Percentiles rank a stretch among this genome's conserved stretches.
These are phyloP conservation scores for Chondrosia reniformis DNA, from an alignment of 37 sponge, comb jelly and placozoan genomes.

Conservation along the genomic window DNA sequence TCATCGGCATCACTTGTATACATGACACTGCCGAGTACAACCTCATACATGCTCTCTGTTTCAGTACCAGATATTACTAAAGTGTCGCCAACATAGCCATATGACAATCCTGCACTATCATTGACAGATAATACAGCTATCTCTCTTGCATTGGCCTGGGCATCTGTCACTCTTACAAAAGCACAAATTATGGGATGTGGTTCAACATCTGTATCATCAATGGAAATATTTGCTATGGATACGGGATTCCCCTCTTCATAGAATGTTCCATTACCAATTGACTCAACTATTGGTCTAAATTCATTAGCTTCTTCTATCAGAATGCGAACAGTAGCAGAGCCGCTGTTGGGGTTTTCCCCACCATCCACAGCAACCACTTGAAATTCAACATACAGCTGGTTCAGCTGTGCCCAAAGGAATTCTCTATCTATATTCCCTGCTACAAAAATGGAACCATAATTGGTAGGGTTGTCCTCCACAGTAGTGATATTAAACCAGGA, in stretches of 20 bases:
- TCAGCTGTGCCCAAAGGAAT: neutral
- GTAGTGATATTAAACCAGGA: conserved; percentile 6
- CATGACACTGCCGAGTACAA: conserved; percentile 20
- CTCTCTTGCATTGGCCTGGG: conserved; percentile 22
- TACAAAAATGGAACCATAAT: conserved; percentile 13
- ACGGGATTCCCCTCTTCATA: conserved; percentile 43
- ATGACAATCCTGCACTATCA: conserved; percentile 30
- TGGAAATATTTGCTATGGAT: conserved; percentile 22
- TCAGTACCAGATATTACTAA: conserved; percentile 47
- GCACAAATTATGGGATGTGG: conserved; percentile 43
- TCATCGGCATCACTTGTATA: conserved; percentile 53
- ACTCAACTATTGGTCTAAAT: conserved; percentile 38
- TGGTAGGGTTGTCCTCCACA: neutral
- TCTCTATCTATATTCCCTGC: conserved; percentile 3
- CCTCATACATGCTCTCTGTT: conserved; percentile 15
- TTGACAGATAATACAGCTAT: neutral
- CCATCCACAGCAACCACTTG: conserved; percentile 52
- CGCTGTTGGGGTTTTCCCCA: conserved; percentile 14
- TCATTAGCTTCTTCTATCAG: conserved; percentile 63
- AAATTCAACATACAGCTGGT: conserved; percentile 13
- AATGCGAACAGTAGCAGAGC: conserved; percentile 33
- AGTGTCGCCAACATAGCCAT: neutral
- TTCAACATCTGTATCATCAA: conserved; percentile 43
- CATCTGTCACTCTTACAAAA: conserved; percentile 35
- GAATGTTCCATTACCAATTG: neutral